These are phyloP conservation scores for Drosophila parabipectinata DNA, from an alignment of 1,140 invertebrate species.

Conservation along the genomic window DNA sequence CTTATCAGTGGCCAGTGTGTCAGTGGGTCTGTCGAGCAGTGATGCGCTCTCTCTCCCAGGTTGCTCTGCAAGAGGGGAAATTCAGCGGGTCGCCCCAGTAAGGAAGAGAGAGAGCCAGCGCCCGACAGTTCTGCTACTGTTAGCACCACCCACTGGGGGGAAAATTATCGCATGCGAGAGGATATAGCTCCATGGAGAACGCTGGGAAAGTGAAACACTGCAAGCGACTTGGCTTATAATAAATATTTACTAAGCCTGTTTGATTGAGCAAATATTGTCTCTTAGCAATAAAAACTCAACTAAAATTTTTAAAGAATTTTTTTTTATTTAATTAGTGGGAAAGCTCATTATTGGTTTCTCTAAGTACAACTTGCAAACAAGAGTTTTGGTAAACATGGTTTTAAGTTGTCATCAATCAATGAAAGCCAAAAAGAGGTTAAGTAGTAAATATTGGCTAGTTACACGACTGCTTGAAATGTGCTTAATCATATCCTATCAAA, in stretches of 20 bases:
- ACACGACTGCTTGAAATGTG: background rate
- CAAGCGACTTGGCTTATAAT: background rate
- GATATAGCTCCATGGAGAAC: constrained; percentile 1
- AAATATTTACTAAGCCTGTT: constrained; percentile 21
- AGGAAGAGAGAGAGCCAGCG: background rate
- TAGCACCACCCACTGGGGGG: constrained; percentile 4
- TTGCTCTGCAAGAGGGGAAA: constrained; percentile 23
- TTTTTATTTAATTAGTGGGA: background rate
- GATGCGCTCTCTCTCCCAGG: constrained; percentile 3
- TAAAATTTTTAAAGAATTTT: background rate
- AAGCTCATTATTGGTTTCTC: background rate
- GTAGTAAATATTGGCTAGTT: background rate
- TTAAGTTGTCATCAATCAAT: background rate
- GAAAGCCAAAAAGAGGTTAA: background rate
- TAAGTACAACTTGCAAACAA: background rate
- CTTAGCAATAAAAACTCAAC: background rate
- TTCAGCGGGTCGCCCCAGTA: constrained; percentile 21
- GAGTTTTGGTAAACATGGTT: no score
- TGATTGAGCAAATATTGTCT: background rate
- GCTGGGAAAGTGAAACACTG: constrained; percentile 11
- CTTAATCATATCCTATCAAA: background rate
- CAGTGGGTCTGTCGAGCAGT: constrained; percentile 63
- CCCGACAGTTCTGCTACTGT: constrained; percentile 16
- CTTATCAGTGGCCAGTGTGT: constrained; percentile 73
- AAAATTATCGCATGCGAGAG: constrained; percentile 38